These are phyloP conservation scores for Alligator sinensis DNA, from an alignment of 2,113 vertebrate genomes.

Conservation along the genomic window DNA sequence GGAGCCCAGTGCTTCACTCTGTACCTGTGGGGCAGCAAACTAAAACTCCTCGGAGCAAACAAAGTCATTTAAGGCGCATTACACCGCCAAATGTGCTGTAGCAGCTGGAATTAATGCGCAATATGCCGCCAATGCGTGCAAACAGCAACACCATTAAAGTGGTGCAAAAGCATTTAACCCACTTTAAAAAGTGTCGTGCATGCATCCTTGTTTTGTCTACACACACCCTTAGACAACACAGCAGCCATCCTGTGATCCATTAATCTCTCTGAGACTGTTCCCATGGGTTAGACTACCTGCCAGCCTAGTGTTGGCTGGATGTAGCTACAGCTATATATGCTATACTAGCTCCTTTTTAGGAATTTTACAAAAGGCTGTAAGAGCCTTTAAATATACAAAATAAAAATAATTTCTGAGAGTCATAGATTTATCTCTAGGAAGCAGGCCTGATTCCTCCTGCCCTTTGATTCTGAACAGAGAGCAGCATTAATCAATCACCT, in stretches of 20 bases:
- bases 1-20: no score
- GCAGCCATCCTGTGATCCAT: neutral
- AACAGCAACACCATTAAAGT: no score
- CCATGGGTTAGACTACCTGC: neutral
- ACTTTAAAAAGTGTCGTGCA: no score
- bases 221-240: neutral
- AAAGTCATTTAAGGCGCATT: no score
- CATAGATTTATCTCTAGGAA: neutral
- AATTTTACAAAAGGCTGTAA: neutral
- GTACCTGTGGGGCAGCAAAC: no score
- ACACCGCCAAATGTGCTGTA: no score
- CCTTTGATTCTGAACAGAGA: neutral
- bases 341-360: neutral
- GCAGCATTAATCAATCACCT: neutral
- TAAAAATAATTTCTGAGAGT: neutral
- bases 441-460: neutral
- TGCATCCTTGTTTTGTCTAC: no score
- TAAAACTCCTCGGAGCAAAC: no score
- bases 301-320: neutral
- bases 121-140: no score
- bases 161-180: no score
- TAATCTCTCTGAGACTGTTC: neutral
- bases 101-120: no score
- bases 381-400: neutral
- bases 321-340: neutral